Base-by-base conservation (phyloP, 2,797 vertebrate genomes). In the Myotis pilosus region DNA sequence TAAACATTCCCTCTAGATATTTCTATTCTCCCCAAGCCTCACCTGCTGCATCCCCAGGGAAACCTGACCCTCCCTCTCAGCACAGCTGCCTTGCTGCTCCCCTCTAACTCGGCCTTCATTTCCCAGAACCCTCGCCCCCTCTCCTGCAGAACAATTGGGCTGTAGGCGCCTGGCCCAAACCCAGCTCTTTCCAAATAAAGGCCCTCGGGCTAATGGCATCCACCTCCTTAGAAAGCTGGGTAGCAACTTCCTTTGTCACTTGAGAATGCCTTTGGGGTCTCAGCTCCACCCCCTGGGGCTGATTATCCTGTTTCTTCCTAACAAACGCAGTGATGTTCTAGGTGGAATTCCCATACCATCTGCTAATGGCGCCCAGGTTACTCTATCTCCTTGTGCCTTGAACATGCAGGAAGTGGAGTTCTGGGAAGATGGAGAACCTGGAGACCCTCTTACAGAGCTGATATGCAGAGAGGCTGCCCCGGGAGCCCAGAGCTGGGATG, bases 251-350 rank as follows among this genome's bases (percentile, higher is more conserved):
- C 62, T 87, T 33, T 47, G 69, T 92, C 88, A 94, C 76, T n/a
- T 64, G 76, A 94, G 86, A 96, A 86, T 47, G 87, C 74, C 80
- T 96, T 87, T n/a, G 78, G 78, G 88, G 86, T 53, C 78, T 49
- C 49, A 6, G 44, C 30, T 4, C 55, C 9, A 57, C 25, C 93
- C 85, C 79, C 9, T 1, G 89, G 83, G 95, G 38, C 95, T 93
- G 36, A 92, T 95, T 95, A 96, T 87, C 41, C 86, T 38, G 30
- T 33, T 94, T 79, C 96, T 95, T 91, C 92, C 76, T 95, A 93
- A 92, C 94, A 92, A 91, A 94, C 17, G 87, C 44, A 13, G 36
- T 3, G 19, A 13, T 25, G 3, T 62, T 44, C 60, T 49, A 74
- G 55, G 88, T 64, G 17, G 79, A 92, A 85, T 83, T 89, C 95